These are phyloP conservation scores for Ceyx melanurus DNA, from an alignment of 2,113 vertebrate genomes.

Conservation along the genomic window DNA sequence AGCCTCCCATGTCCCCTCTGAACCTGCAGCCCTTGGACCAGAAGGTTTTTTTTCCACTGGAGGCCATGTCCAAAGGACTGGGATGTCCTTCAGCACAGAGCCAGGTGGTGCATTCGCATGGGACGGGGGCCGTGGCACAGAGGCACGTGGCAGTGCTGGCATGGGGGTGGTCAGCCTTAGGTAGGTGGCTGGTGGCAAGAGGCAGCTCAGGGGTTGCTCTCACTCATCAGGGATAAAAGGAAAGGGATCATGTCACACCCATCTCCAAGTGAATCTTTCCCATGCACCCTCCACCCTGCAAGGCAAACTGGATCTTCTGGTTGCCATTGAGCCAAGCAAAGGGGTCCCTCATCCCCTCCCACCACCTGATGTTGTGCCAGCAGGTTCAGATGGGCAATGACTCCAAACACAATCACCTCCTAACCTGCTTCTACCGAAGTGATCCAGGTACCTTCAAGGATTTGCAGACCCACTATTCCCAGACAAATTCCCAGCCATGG, in stretches of 20 bases:
- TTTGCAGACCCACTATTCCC: not conserved
- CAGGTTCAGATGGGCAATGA: not conserved
- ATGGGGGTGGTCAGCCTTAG: not conserved
- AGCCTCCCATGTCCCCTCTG: not conserved
- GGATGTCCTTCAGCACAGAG: not conserved
- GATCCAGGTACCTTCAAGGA: not conserved
- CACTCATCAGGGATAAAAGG: not conserved
- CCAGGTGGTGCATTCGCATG: not conserved
- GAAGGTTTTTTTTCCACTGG: not conserved
- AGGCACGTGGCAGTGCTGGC: not conserved
- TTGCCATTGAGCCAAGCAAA: not conserved
- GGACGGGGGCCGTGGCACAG: accelerated
- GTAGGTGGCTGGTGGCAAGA: accelerated
- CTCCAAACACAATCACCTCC: not conserved
- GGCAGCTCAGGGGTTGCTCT: not conserved
- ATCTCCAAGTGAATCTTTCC: not conserved
- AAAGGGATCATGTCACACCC: not conserved
- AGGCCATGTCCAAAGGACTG: not conserved
- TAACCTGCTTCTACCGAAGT: not conserved
- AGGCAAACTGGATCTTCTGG: not conserved
- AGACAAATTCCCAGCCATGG: not conserved
- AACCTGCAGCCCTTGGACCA: not conserved
- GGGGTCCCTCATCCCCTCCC: not conserved
- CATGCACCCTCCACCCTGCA: not conserved
- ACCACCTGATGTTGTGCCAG: not conserved